These are phyloP conservation scores for Sebastes kiyomatsui DNA, from an alignment of 2,797 vertebrate species.

Conservation along the genomic window DNA sequence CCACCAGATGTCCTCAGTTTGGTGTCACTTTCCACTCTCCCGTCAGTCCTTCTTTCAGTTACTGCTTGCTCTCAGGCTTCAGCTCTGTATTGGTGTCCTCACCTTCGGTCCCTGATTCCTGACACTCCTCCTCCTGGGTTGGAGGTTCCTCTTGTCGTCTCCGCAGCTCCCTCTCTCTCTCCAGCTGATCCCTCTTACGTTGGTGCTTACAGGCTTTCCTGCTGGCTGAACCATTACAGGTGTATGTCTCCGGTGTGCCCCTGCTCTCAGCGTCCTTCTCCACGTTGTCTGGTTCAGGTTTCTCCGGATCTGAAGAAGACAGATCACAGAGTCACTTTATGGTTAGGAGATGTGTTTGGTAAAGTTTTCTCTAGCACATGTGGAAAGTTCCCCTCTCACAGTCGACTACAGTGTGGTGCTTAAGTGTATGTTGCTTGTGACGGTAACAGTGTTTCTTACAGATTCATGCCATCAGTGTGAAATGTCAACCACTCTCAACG, in stretches of 20 bases:
- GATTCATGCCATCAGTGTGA: not conserved
- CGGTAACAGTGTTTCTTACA: not conserved
- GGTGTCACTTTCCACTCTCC: not conserved
- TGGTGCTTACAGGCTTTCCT: constrained; percentile 83
- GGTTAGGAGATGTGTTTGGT: not conserved
- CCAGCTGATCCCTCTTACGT: constrained; percentile 75
- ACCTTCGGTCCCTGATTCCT: constrained; percentile 47
- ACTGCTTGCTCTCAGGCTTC: not conserved
- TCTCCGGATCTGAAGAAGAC: constrained; percentile 38
- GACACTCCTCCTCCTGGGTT: constrained; percentile 61
- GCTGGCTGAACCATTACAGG: constrained; percentile 68
- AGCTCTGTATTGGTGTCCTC: constrained; percentile 21
- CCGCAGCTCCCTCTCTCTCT: constrained; percentile 79
- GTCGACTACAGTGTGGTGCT: not conserved
- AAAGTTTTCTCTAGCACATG: not conserved
- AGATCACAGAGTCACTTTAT: not conserved
- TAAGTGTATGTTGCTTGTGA: not conserved
- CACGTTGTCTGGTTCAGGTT: constrained; percentile 44
- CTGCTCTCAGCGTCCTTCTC: constrained; percentile 65
- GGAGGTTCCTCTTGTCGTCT: constrained; percentile 60
- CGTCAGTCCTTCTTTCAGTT: not conserved
- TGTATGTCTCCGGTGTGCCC: constrained; percentile 64
- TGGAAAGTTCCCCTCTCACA: not conserved
- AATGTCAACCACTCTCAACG: not conserved
- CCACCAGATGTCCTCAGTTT: constrained; percentile 60